Evolutionary conservation across 2,797 vertebrate species (phyloP), one percentile per base, ranked within the genome.

Genomic region (Esox masquinongy): DNA sequence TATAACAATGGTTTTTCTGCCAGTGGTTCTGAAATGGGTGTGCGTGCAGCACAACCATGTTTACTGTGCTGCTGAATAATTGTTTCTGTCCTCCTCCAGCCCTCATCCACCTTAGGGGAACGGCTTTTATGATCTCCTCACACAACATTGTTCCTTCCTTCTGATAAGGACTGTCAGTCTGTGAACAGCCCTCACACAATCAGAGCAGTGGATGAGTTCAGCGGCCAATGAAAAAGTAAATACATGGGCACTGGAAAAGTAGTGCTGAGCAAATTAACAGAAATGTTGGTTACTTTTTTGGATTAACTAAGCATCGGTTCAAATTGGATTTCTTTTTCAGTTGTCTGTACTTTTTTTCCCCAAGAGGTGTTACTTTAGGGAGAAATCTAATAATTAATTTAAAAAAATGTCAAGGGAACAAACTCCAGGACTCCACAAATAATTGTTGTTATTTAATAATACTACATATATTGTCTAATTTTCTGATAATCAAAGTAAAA

Each of bases 81-180:
- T 43, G 29, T 31, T 80, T 85, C 68, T 79, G 66, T 73, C 66
- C 0, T 2, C 74, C 24, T 77, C 76, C 64, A 75, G 31, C 34
- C 66, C 50, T 56, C 39, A 24, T 68, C 66, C 75, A 74, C 74
- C 79, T 19, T 19, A 53, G 5, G 77, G 82, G 82, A 83, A 80
- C 47, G 56, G 64, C 63, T 85, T 87, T 90, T 88, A 88, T 78
- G 80, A 85, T 84, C 64, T 72, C 79, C 70, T 9, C 50, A 77
- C 47, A n/a, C 49, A 19, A 1, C 74, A 51, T 72, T 80, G 74
- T 80, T 87, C 86, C 74, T 88, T 89, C 85, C 87, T 83, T 80
- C 76, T 81, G 88, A 91, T 89, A 85, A 89, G 80, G 66, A 74
- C 59, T 86, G 61, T 79, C 69, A 69, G 77, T 77, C 43, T 53